A percentile compares a stretch with the other conserved stretches of the same genome.
Evolutionary conservation across 2,113 vertebrate genomes (phyloP).

Genomic region (Promerops cafer): DNA sequence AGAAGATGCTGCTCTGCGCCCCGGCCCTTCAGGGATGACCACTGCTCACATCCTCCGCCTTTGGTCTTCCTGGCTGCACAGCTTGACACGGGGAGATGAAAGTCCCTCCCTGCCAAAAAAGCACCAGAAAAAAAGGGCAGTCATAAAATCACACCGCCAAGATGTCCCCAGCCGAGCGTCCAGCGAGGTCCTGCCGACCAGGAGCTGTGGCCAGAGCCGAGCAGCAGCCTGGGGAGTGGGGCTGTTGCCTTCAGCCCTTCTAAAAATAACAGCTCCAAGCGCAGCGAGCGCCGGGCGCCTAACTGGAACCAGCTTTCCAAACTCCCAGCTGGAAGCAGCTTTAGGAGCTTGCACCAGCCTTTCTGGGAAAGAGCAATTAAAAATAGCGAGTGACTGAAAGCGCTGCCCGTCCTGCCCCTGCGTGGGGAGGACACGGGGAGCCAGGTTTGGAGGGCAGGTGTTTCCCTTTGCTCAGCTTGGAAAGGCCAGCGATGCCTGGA

Average conservation of each 20-base stretch:
- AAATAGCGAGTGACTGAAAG: background rate
- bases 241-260: background rate
- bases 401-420: background rate
- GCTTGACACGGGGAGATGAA: constrained; percentile 5
- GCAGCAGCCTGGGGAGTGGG: background rate
- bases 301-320: constrained; percentile 60
- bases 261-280: constrained; percentile 23
- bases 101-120: background rate
- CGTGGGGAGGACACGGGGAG: rapidly evolving
- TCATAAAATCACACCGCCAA: rapidly evolving
- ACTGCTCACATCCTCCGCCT: constrained; percentile 16
- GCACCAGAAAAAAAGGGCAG: background rate
- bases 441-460: background rate
- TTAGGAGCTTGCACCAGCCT: background rate
- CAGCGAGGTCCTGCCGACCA: rapidly evolving
- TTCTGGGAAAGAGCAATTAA: constrained; percentile 51
- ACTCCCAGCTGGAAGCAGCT: constrained; percentile 22
- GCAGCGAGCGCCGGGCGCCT: background rate
- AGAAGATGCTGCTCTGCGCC: background rate
- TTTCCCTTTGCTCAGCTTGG: background rate
- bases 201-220: rapidly evolving
- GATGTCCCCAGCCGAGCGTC: background rate
- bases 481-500: background rate
- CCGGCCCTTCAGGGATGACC: constrained; percentile 48
- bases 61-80: constrained; percentile 34